Percentiles rank a stretch among this genome's conserved stretches.
phyloP scores from a whole-genome alignment of 2,888 invertebrate species.

The Sinopyrophorus schimmeli region DNA sequence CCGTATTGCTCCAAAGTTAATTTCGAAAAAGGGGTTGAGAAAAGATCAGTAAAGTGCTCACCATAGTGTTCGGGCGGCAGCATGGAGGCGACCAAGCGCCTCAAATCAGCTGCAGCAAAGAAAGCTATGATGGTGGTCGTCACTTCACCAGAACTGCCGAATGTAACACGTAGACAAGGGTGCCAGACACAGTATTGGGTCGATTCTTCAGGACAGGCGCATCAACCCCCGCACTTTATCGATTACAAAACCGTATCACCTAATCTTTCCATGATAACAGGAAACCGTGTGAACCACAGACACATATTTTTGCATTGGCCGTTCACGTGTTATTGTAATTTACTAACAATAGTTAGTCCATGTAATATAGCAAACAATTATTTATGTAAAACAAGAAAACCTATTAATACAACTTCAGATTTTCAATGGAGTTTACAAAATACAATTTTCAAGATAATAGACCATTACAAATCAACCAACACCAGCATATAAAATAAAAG shows the following conservation, averaged over 20 bases:
- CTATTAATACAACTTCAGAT: too few species aligned
- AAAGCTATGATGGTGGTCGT: conserved; percentile 32
- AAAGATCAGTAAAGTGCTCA: conserved; percentile 32
- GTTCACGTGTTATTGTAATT: conserved; percentile 4
- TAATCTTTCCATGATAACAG: conserved; percentile 17
- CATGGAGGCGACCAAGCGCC: conserved; percentile 51
- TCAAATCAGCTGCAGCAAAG: conserved; percentile 38
- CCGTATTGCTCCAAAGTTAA: too few species aligned
- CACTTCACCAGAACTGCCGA: conserved; percentile 35
- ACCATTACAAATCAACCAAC: too few species aligned
- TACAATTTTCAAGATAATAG: too few species aligned
- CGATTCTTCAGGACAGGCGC: conserved; percentile 32
- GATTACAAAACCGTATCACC: conserved; percentile 25
- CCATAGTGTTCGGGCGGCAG: conserved; percentile 49
- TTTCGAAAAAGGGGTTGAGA: too few species aligned
- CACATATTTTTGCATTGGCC: conserved; percentile 16
- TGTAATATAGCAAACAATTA: too few species aligned
- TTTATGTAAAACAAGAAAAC: too few species aligned
- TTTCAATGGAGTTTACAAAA: too few species aligned
- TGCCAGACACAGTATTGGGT: conserved; percentile 22
- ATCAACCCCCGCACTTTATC: conserved; percentile 19
- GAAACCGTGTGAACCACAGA: conserved; percentile 21
- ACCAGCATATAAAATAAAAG: too few species aligned
- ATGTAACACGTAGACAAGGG: conserved; percentile 29
- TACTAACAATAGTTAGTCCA: too few species aligned